Evolutionary conservation across 2,888 invertebrate species (phyloP).

Genomic region (Heliconius hortense): DNA sequence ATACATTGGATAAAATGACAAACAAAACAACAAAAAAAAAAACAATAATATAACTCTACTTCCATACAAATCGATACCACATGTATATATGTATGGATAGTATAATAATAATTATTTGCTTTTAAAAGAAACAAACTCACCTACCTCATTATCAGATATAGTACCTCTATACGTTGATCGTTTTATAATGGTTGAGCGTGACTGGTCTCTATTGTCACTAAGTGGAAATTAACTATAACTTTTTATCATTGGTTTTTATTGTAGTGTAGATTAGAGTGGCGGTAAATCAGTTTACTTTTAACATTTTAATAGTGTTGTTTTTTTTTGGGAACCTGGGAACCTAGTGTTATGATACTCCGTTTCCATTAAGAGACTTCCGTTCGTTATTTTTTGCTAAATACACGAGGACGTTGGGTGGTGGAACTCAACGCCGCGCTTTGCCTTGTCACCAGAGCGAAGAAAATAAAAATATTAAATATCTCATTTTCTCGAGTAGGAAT

Average conservation of each 20-base stretch:
- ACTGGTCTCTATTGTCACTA: conserved; percentile 10
- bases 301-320: neutral
- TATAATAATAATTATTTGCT: conserved; percentile 10
- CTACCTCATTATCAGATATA: conserved; percentile 3
- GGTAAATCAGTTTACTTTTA: neutral
- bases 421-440: no score
- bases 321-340: no score
- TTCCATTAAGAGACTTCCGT: no score
- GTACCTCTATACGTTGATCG: neutral
- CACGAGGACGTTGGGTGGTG: no score
- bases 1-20: no score
- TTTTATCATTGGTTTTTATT: conserved; percentile 2
- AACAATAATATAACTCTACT: no score
- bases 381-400: no score
- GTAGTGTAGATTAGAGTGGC: neutral
- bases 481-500: no score
- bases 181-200: conserved; percentile 22
- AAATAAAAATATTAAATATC: no score
- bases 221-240: conserved; percentile 1
- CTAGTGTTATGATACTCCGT: no score
- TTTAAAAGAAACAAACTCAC: conserved; percentile 9
- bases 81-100: neutral
- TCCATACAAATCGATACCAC: neutral
- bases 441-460: no score
- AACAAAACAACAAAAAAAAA: no score